These are phyloP conservation scores for Potorous gilbertii DNA, from an alignment of 2,797 vertebrate genomes.

Conservation along the genomic window DNA sequence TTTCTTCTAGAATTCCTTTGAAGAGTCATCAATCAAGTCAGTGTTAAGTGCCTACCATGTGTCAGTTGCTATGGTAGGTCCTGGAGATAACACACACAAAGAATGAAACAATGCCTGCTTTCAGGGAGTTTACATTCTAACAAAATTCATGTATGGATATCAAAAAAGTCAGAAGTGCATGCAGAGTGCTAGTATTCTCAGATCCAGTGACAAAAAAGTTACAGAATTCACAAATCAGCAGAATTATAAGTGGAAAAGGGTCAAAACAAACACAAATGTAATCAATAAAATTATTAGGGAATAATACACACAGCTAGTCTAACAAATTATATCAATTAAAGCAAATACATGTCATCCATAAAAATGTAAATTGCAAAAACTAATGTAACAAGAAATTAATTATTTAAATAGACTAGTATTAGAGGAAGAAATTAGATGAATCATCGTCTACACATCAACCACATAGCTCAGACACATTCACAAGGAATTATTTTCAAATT, in stretches of 20 bases:
- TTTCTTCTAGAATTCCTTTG: neutral
- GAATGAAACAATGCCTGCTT: neutral
- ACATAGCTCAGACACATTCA: neutral
- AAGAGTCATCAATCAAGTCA: neutral
- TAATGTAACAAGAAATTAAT: neutral
- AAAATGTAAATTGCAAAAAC: neutral
- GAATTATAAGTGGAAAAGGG: neutral
- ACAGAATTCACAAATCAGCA: neutral
- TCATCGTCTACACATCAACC: neutral
- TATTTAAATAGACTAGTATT: neutral
- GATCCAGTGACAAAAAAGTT: neutral
- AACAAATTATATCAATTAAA: neutral
- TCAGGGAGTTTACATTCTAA: neutral
- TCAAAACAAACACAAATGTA: neutral
- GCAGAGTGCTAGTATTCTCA: neutral
- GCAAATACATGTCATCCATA: neutral
- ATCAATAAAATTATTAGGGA: neutral
- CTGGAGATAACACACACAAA: neutral
- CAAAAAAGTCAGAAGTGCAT: neutral
- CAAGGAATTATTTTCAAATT: neutral
- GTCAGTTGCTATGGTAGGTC: neutral
- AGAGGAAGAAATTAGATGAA: neutral
- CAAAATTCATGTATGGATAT: neutral
- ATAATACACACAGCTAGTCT: neutral
- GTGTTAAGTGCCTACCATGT: neutral